Evolutionary conservation across 1,140 invertebrate genomes (phyloP), one percentile per base, ranked within the genome.

Genomic region (Pseudomyrmex sp.): DNA sequence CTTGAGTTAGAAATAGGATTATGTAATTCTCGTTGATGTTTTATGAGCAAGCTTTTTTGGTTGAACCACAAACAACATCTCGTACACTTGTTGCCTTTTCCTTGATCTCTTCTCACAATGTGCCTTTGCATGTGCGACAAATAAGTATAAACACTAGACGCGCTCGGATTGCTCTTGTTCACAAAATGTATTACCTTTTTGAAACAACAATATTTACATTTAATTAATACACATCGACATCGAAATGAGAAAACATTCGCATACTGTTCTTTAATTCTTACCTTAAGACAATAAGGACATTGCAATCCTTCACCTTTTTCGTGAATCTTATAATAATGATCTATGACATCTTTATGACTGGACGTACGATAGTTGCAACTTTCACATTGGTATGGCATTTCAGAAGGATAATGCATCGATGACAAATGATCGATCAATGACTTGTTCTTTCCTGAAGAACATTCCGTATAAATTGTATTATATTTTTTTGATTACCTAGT

Each of bases 301-400:
- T 97, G 96, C 20, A 97, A 91, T 44, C 95, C 95, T 58, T 95
- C 95, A 3, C 95, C 95, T 77, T 95, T 95, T 44, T 95, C 94
- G 90, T 98, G 97, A 46, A 93, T 89, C 58, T 95, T 92, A 87
- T 96, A 96, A 91, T 96, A 97, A 93, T 98, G 97, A 90, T 97
- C 96, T 62, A 97, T 95, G 23, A 96, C 94, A 84, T 96, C 95
- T 82, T 96, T 96, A 91, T 97, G 97, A 77, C 96, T 96, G 9
- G 97, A 98, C 15, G 96, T 96, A 56, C 96, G 95, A 92, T 97
- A 97, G 65, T 95, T 93, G 89, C 97, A 98, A 44, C 95, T 95
- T 35, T 96, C 96, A 91, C 97, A 98, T 54, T 94, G 94, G 92
- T 98, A 98, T 0, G 97, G 97, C 93, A 98, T 95, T 92, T 98